Base-by-base conservation (phyloP, 2,888 invertebrate genomes). In the Conchocele bisecta region DNA sequence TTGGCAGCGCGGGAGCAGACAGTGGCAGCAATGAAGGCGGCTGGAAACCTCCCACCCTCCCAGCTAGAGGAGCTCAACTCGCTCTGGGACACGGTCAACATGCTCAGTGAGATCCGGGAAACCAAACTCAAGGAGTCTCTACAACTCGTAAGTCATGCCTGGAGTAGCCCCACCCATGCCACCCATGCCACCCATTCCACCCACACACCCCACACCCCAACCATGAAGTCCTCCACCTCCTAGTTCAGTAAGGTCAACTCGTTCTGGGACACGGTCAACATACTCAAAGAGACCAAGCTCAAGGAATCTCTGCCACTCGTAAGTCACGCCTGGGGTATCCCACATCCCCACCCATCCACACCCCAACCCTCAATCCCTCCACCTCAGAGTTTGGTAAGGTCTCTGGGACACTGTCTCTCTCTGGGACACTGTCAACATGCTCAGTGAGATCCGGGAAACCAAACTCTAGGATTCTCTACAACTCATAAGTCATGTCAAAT, bases 241-340 rank as follows among this genome's bases (percentile, higher is more conserved):
- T 89, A 90, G 61, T 63, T 87, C 20, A 85, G 87, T 29, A 87
- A 89, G 58, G 82, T 91, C 37, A 75, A 79, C 15, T 68, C 65
- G 15, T 77, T 88, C 7, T 90, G 89, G 90, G 86, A 88, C 26
- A 72, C 83, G 15, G 89, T 90, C 42, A 86, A 85, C 67, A 75
- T 83, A 51, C 84, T 89, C 9, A 68, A 90, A 29, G 89, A 88
- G 50, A 79, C 74, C 35, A 83, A 86, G 64, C 86, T 90, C 9
- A 84, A 87, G 51, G 89, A 90, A 46, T 88, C 90, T 9, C 76
- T 89, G 22, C 86, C 84, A 80, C 78, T 90, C 85, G 91, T 91
- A 66, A 63, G 83, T 67, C 4, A 9, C 28, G n/a, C n/a, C n/a
- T n/a, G n/a, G n/a, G n/a, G n/a, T n/a, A n/a, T n/a, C n/a, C n/a